Evolutionary conservation across 2,888 invertebrate genomes (phyloP).

Genomic region (Scrobipalpa costella): DNA sequence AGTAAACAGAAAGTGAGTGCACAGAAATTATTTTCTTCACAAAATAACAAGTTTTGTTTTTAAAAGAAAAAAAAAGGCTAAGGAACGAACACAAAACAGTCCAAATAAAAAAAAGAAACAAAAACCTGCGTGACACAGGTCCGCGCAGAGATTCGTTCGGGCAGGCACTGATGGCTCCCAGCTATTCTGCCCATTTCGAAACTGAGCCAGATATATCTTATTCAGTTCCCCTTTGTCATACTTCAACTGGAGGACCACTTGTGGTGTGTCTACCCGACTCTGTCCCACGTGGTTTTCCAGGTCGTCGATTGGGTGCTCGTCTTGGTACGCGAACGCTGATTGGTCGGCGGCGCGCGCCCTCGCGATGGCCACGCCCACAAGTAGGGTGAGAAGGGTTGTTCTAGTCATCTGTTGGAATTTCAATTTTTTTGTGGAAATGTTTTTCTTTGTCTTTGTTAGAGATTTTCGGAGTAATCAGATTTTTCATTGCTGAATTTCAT

Average conservation of each 20-base stretch:
- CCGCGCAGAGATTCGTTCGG: conserved; percentile 62
- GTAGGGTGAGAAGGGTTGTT: conserved; percentile 52
- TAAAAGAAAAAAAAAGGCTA: conserved; percentile 30
- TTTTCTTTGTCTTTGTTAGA: background rate
- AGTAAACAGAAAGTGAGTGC: conserved; percentile 28
- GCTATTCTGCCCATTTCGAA: conserved; percentile 51
- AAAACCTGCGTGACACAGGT: conserved; percentile 76
- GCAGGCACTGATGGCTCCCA: conserved; percentile 63
- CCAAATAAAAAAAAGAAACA: conserved; percentile 37
- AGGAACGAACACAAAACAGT: conserved; percentile 39
- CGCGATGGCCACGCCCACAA: conserved; percentile 58
- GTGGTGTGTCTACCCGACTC: conserved; percentile 60
- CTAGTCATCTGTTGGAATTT: conserved; percentile 47
- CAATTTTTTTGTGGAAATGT: background rate
- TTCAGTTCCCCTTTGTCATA: conserved; percentile 72
- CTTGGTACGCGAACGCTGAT: conserved; percentile 45
- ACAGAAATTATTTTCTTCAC: conserved; percentile 29
- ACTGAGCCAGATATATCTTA: conserved; percentile 75
- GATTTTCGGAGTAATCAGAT: background rate
- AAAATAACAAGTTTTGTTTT: conserved; percentile 26
- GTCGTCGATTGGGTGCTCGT: conserved; percentile 50
- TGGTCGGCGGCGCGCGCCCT: conserved; percentile 50
- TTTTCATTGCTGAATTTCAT: background rate
- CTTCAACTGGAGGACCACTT: conserved; percentile 72
- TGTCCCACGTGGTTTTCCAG: conserved; percentile 41